Evolutionary conservation across 2,113 vertebrate species (phyloP).

Genomic region (Plecotus auritus): DNA sequence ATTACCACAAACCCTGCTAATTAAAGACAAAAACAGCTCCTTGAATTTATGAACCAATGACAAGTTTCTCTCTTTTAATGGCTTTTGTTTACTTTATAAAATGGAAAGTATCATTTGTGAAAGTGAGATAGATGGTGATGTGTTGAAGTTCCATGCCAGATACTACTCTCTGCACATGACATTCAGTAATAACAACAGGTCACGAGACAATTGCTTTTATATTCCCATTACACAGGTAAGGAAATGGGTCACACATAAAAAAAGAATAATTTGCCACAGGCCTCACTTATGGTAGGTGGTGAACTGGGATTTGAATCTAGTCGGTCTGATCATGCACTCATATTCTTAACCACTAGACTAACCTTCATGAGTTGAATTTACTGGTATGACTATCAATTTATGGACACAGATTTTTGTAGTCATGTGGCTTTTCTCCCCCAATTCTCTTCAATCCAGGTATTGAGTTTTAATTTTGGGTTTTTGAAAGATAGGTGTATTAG

Average conservation of each 20-base stretch:
- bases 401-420: not conserved
- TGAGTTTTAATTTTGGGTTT: not conserved
- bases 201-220: not conserved
- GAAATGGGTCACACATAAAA: not conserved
- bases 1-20: not conserved
- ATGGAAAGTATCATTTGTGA: not conserved
- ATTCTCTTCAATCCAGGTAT: not conserved
- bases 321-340: not conserved
- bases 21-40: not conserved
- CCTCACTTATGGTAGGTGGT: not conserved
- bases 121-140: not conserved
- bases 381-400: not conserved
- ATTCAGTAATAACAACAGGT: not conserved
- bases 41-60: not conserved
- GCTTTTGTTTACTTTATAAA: not conserved
- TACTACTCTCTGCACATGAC: not conserved
- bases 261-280: not conserved
- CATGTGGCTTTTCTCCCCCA: not conserved
- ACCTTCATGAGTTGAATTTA: not conserved
- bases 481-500: not conserved
- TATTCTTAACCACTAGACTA: not conserved
- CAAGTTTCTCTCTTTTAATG: not conserved
- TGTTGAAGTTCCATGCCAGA: not conserved
- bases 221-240: not conserved
- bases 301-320: not conserved